Percentiles rank a stretch among this genome's conserved stretches.
These are phyloP conservation scores for Ceratina japonica DNA, from an alignment of 1,140 invertebrate genomes.

Conservation along the genomic window DNA sequence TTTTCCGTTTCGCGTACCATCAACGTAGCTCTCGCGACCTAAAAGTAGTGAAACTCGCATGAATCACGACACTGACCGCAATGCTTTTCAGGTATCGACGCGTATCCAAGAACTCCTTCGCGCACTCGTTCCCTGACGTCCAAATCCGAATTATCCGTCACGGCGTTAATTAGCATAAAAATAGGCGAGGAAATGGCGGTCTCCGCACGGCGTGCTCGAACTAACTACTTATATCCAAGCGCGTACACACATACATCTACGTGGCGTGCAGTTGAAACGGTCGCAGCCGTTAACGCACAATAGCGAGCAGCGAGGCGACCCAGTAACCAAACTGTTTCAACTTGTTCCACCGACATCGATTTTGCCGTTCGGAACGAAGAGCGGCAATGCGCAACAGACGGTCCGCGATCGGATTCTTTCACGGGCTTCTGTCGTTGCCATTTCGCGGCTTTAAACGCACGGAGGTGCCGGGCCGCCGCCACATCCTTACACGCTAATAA, in stretches of 20 bases:
- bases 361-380: constrained; percentile 26
- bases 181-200: neutral
- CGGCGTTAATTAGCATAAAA: neutral
- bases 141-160: too few species aligned
- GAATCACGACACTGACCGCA: too few species aligned
- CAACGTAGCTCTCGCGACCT: too few species aligned
- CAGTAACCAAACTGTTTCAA: constrained; percentile 43
- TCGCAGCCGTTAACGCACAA: constrained; percentile 37
- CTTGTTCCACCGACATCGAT: constrained; percentile 48
- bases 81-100: too few species aligned
- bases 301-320: constrained; percentile 35
- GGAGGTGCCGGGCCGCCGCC: too few species aligned
- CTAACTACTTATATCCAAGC: neutral
- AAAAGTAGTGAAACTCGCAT: too few species aligned
- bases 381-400: constrained; percentile 23
- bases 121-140: too few species aligned
- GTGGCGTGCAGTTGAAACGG: constrained; percentile 24
- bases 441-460: too few species aligned
- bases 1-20: too few species aligned
- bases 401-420: constrained; percentile 25
- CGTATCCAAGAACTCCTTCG: too few species aligned
- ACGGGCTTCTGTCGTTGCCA: neutral
- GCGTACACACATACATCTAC: constrained; percentile 36
- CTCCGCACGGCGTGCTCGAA: neutral
- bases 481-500: too few species aligned